Evolutionary conservation across 1,140 invertebrate genomes (phyloP), one percentile per base, ranked within the genome.

Genomic region (Lordiphosa stackelbergi): DNA sequence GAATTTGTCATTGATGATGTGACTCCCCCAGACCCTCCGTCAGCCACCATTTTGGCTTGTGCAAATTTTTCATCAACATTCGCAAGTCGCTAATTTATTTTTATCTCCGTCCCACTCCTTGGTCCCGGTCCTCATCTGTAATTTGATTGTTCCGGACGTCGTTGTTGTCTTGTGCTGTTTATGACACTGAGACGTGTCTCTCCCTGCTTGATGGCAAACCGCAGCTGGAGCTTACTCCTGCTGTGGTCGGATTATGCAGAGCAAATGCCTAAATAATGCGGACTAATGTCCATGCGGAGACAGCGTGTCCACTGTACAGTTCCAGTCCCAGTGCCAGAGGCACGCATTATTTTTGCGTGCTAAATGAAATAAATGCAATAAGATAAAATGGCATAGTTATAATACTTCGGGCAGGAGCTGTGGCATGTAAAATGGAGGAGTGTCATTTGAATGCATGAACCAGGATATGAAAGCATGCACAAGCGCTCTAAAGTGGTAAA

Each of bases 261-360:
- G 70, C 57, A 71, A 73, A 73, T 73, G 57, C 69, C 70, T 43
- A 73, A 73, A 58, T 73, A 73, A 73, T 68, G 69, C 69, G 36
- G 47, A 53, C 53, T 73, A 73, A 73, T 73, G 70, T 71, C 53
- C 49, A 52, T 48, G 31, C 11, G n/a, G 22, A 46, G 19, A 49
- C 12, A 8, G 16, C 31, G n/a, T 37, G 28, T 5, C 8, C 28
- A 31, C 5, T 8, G 28, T 5, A 31, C 28, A 31, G 28, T 8
- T 24, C 22, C 28, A 31, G 22, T 24, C 5, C 28, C 28, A 31
- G 28, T n/a, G 9, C 10, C 35, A 43, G 13, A 22, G 12, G 13
- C 24, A 11, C 22, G 12, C 5, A 42, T 22, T n/a, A 22, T 9
- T 19, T 13, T 53, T 38, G 37, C 35, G 51, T 59, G 41, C 56